These are phyloP conservation scores for Nettapus auritus DNA, from an alignment of 2,113 vertebrate species.

Conservation along the genomic window DNA sequence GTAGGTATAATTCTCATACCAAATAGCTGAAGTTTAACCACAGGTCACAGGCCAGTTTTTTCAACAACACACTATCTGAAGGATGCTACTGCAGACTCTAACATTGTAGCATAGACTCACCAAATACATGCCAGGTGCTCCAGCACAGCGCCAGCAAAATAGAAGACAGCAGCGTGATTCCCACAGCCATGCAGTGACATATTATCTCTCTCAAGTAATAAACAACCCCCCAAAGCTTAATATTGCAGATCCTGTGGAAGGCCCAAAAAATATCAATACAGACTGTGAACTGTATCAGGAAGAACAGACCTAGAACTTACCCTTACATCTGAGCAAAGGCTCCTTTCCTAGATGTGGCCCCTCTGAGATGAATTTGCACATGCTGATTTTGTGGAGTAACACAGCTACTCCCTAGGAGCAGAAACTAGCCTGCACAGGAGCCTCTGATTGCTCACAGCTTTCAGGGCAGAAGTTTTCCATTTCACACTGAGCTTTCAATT, in stretches of 20 bases:
- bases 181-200: accelerated
- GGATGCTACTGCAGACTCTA: accelerated
- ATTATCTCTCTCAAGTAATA: accelerated
- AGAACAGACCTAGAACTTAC: accelerated
- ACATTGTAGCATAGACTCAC: background rate
- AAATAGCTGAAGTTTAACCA: background rate
- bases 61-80: background rate
- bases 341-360: no score
- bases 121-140: accelerated
- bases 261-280: background rate
- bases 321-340: background rate
- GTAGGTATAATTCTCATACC: accelerated
- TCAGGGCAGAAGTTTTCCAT: background rate
- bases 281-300: accelerated
- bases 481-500: background rate
- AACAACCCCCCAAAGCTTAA: accelerated
- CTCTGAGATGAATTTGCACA: background rate
- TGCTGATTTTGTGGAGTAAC: background rate
- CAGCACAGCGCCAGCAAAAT: background rate
- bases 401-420: background rate
- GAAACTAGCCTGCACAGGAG: accelerated
- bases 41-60: background rate
- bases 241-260: accelerated
- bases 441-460: background rate
- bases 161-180: accelerated